phyloP scores from a whole-genome alignment of 2,113 vertebrate species.

The Cynopterus brachyotis region DNA sequence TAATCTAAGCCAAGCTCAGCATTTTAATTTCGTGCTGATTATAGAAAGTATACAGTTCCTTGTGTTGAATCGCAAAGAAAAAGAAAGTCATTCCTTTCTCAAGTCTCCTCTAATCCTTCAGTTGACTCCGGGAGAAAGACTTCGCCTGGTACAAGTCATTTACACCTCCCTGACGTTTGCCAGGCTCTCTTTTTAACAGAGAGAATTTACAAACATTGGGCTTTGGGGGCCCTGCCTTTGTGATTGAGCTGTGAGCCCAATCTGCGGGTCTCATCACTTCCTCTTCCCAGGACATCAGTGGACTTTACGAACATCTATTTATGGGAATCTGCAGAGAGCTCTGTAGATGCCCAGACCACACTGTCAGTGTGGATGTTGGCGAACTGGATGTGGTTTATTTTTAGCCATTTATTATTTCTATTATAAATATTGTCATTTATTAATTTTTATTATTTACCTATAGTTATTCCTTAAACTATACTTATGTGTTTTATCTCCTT shows the following conservation, averaged over 20 bases:
- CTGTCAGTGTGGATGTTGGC: not conserved
- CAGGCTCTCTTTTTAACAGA: not conserved
- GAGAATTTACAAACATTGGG: not conserved
- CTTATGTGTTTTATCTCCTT: not conserved
- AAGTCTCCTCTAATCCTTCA: not conserved
- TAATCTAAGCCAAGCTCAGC: not conserved
- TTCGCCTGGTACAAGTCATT: not conserved
- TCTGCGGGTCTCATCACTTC: not conserved
- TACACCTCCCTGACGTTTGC: rapidly evolving
- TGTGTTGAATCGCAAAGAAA: not conserved
- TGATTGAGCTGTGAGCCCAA: rapidly evolving
- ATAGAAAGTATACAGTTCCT: not conserved
- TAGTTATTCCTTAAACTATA: not conserved
- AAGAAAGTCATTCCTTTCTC: not conserved
- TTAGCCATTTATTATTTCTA: not conserved
- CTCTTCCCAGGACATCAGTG: not conserved
- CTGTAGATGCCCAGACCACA: not conserved
- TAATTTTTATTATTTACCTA: not conserved
- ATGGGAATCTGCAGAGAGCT: not conserved
- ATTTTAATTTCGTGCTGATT: not conserved
- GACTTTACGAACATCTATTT: not conserved
- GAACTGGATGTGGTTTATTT: not conserved
- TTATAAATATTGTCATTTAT: not conserved
- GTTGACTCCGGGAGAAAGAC: not conserved
- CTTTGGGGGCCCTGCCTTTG: not conserved